Evolutionary conservation across 2,113 vertebrate genomes (phyloP).

Genomic region (Erpornis zantholeuca): DNA sequence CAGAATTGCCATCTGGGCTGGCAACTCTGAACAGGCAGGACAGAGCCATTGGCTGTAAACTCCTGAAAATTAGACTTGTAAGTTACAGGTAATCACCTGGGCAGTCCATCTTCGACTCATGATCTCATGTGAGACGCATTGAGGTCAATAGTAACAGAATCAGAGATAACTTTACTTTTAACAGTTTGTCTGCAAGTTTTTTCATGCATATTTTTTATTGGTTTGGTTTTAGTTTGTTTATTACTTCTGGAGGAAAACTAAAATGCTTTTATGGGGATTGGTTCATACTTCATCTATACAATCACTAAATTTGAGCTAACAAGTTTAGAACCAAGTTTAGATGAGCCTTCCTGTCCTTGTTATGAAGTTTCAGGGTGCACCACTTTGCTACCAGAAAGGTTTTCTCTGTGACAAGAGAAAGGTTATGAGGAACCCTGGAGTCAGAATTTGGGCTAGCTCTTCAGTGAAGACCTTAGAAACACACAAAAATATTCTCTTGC

Average conservation of each 20-base stretch:
- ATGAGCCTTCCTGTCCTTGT: fast-evolving
- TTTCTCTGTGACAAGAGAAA: not conserved
- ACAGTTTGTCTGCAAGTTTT: not conserved
- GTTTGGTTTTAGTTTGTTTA: not conserved
- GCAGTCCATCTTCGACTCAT: fast-evolving
- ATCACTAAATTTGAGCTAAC: not conserved
- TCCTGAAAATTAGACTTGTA: not conserved
- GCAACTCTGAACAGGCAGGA: not conserved
- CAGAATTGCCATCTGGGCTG: not conserved
- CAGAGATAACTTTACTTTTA: not conserved
- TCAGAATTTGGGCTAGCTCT: not conserved
- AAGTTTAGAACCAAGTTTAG: not conserved
- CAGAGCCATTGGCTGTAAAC: not conserved
- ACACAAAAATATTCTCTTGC: not conserved
- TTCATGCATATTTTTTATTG: not conserved
- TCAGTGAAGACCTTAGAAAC: not conserved
- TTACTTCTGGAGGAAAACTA: not conserved
- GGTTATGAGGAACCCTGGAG: not conserved
- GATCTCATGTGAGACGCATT: not conserved
- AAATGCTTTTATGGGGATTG: not conserved
- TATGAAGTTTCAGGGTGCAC: not conserved
- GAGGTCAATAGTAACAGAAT: not conserved
- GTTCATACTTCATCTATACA: not conserved
- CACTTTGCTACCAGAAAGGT: not conserved
- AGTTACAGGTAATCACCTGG: not conserved